These are phyloP conservation scores for Diarsia dahlii DNA, from an alignment of 2,888 invertebrate genomes.

Conservation along the genomic window DNA sequence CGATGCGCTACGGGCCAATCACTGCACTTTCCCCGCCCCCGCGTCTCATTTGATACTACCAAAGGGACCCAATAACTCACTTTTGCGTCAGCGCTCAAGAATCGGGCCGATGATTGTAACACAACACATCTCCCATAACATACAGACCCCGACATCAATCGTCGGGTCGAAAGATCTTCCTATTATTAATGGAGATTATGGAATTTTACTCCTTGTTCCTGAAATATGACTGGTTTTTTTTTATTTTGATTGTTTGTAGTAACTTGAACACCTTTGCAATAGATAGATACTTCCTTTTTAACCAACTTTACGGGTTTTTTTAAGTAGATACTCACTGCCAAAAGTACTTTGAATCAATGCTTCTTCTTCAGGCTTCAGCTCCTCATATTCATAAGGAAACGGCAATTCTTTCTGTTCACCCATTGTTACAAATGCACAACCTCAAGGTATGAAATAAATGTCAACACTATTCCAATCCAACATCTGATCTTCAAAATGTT, in stretches of 20 bases:
- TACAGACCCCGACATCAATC: not conserved
- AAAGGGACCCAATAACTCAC: too few species aligned
- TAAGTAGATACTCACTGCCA: conserved; percentile 17
- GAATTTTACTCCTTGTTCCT: not conserved
- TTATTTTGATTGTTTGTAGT: not conserved
- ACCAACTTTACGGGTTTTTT: not conserved
- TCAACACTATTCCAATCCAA: not conserved
- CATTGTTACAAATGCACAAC: conserved; percentile 31
- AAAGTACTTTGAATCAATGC: conserved; percentile 15
- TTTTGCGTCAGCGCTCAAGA: too few species aligned
- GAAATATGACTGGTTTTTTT: not conserved
- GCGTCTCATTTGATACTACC: too few species aligned
- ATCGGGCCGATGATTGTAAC: too few species aligned
- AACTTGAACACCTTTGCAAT: not conserved
- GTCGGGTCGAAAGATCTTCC: not conserved
- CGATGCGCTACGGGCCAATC: too few species aligned
- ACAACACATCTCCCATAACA: too few species aligned
- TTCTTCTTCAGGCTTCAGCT: conserved; percentile 42
- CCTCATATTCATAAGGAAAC: conserved; percentile 46
- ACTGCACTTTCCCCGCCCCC: too few species aligned
- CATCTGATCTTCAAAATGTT: not conserved
- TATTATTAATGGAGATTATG: not conserved
- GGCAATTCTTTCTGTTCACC: conserved; percentile 32
- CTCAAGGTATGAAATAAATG: not conserved
- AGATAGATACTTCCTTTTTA: not conserved